Base-by-base conservation (phyloP, 2,113 vertebrate species). In the Nansenia antarctica region DNA sequence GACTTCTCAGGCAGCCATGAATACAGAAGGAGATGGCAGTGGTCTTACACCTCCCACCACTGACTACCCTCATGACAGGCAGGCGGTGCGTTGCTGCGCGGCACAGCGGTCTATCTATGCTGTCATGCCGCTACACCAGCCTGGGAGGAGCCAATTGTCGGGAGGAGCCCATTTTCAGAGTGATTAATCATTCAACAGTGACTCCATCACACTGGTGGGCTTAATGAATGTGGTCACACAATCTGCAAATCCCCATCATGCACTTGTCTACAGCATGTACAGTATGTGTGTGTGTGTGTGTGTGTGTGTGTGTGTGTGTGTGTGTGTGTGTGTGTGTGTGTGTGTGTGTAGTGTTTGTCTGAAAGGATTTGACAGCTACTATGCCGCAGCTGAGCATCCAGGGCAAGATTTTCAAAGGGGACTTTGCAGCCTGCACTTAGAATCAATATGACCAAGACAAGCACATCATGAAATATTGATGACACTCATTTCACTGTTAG, bases 391-490 rank as follows among this genome's bases (percentile, higher is more conserved):
- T 8, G 22, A 7, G 31, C 7, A 1, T 58, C 18, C 42, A 49
- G 26, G 2, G 26, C 3, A 12, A 18, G 14, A 9, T 65, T 32
- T 49, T 30, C 24, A 26, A 26, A 42, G 27, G 7, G 12, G 18
- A 34, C 24, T 53, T 52, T 34, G 45, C 63, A 18, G 29, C 29
- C 45, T 14, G 49, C 45, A 18, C 15, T 53, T 26, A 20, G 18
- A 31, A 34, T 65, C 29, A 65, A 52, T 53, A 34, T 53, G n/a
- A n/a, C 29, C 9, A 47, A 22, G 49, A 65, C 47, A 49, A 53
- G 27, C 45, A 24, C 63, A 53, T 49, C 45, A 45, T 53, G 63
- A 65, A 53, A 53, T 35, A 65, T 53, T 53, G 27, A 65, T 53
- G 63, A 26, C 18, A 20, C 26, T 53, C 7, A 29, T 58, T 58